Conservation (phyloP, 2,797 vertebrate species). For the Pachyuromys duprasi region DNA sequence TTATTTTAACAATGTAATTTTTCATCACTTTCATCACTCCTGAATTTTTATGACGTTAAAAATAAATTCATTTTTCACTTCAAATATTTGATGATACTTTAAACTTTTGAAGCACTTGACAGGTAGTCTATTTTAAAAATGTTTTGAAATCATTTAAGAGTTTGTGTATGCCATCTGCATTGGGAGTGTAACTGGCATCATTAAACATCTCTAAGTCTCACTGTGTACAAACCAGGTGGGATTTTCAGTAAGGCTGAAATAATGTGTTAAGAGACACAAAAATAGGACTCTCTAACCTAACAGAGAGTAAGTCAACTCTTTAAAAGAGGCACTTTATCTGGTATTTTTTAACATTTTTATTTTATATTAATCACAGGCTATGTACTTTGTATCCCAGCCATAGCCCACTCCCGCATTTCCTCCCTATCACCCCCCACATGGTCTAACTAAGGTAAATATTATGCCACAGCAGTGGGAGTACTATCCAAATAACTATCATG, state of each 20-base stretch:
- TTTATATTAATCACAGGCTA: too few relatives aligned
- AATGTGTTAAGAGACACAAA: fast-evolving
- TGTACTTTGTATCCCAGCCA: too few relatives aligned
- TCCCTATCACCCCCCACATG: too few relatives aligned
- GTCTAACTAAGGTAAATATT: background rate
- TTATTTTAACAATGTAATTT: background rate
- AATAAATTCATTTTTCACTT: background rate
- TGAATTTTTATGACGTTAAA: background rate
- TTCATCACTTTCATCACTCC: background rate
- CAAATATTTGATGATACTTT: background rate
- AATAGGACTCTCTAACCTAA: background rate
- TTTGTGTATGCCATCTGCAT: background rate
- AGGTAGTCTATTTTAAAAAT: background rate
- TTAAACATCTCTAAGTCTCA: background rate
- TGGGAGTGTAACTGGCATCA: background rate
- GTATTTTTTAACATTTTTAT: too few relatives aligned
- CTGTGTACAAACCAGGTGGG: background rate
- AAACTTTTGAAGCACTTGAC: background rate
- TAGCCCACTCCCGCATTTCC: too few relatives aligned
- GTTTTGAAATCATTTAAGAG: background rate
- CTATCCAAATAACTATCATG: too few relatives aligned
- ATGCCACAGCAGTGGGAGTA: background rate
- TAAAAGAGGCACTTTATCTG: background rate
- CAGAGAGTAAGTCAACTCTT: background rate
- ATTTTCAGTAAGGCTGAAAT: background rate